These are phyloP conservation scores for Apis mellifera DNA, from an alignment of 1,140 invertebrate genomes.

Conservation along the genomic window DNA sequence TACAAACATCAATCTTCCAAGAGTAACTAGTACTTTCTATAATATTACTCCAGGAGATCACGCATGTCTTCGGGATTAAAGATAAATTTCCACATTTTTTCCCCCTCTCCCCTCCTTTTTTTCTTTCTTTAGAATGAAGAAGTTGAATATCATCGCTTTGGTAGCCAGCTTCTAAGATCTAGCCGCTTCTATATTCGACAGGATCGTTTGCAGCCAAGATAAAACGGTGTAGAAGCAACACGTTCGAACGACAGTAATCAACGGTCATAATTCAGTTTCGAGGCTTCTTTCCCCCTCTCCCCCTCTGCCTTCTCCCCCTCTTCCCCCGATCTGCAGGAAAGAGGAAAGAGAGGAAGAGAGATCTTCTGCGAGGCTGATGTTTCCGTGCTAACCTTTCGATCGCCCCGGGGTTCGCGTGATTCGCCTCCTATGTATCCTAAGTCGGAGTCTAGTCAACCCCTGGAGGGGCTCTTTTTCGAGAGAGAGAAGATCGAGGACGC, in stretches of 20 bases:
- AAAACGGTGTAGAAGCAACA: neutral
- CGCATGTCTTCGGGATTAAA: neutral
- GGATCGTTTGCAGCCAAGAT: neutral
- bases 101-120: too few relatives aligned
- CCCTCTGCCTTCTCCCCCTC: neutral
- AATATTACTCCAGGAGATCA: neutral
- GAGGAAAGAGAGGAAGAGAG: constrained; percentile 25
- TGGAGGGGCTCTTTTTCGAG: constrained; percentile 57
- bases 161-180: neutral
- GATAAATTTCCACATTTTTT: neutral
- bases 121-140: neutral
- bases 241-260: constrained; percentile 36
- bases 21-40: neutral
- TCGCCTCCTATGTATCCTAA: constrained; percentile 68
- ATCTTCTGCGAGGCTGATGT: constrained; percentile 57
- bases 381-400: constrained; percentile 62
- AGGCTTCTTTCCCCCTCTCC: neutral
- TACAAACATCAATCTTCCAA: too few relatives aligned
- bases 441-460: constrained; percentile 65
- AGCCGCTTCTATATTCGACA: neutral
- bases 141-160: neutral
- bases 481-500: constrained; percentile 69
- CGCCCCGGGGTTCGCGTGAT: constrained; percentile 73
- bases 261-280: constrained; percentile 45
- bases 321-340: neutral